Base-by-base conservation (phyloP, 2,888 invertebrate genomes). In the Morpho helenor region DNA sequence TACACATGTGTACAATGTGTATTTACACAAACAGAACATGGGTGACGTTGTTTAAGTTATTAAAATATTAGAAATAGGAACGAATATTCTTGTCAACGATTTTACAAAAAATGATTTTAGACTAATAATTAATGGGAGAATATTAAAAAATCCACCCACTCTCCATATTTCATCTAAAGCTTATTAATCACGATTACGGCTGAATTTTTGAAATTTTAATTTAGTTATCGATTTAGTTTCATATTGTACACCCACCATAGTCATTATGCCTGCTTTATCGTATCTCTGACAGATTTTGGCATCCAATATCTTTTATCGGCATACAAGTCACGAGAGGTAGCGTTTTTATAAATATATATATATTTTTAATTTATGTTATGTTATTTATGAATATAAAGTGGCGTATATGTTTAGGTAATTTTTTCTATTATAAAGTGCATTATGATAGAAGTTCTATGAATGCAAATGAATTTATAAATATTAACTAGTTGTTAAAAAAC, bases 211-310 rank as follows among this genome's bases (percentile, higher is more conserved):
- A 64, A 59, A 43, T 52, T 52, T 54, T 62, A 63, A 65, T 56
- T 55, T 46, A 48, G 56, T 61, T 66, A 74, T 68, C 70, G 72
- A 72, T 76, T 72, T 73, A 73, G 71, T 77, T 73, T 70, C 68
- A 72, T 72, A 72, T 56, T 51, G 65, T 66, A 66, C 72, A 67
- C 71, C 73, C 71, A 72, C 75, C 72, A 71, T 68, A 70, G 68
- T 74, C 79, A 82, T 83, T 80, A 84, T 74, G 79, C 77, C 77
- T 70, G 63, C 71, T 73, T 78, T 84, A 83, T 84, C 84, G 77
- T 72, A 67, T 69, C 73, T 77, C 77, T 80, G 84, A 83, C 84
- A 81, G 82, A 80, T 84, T 84, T 82, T 81, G 81, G 82, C 53
- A 59, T 62, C 56, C 55, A 62, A 62, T 62, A 57, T 59, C 52